Evolutionary conservation across 2,797 vertebrate species (phyloP).

Genomic region (Chloroceryle amazona): DNA sequence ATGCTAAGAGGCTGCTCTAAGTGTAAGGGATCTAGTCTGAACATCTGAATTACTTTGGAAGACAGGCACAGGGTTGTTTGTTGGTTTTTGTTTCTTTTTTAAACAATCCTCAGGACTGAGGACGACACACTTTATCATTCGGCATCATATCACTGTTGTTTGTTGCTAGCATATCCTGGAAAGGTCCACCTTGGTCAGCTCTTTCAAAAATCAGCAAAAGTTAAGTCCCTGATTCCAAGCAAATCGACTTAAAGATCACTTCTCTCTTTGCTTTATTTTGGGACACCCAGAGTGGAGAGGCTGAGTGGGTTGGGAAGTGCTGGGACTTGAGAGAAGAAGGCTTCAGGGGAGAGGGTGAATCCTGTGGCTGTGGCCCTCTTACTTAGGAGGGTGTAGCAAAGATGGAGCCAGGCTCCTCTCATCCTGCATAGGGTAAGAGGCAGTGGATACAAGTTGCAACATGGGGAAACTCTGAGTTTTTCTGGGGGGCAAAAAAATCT

Average conservation of each 20-base stretch:
- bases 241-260: background rate
- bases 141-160: background rate
- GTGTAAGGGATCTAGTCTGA: background rate
- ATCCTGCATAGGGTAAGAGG: background rate
- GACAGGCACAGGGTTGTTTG: too few species aligned
- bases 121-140: background rate
- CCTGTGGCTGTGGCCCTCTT: rapidly evolving
- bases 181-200: background rate
- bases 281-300: background rate
- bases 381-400: background rate
- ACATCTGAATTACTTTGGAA: background rate
- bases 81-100: too few species aligned
- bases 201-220: background rate
- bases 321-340: background rate
- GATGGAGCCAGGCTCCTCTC: background rate
- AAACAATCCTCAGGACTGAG: background rate
- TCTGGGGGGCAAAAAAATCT: rapidly evolving
- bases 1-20: background rate
- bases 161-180: background rate
- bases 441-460: background rate
- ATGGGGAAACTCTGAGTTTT: background rate
- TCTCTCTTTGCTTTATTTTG: background rate
- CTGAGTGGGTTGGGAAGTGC: background rate
- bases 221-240: background rate
- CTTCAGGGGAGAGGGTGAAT: background rate